Evolutionary conservation across 2,888 invertebrate species (phyloP), one percentile per base, ranked within the genome.

Genomic region (Andrena minutula): DNA sequence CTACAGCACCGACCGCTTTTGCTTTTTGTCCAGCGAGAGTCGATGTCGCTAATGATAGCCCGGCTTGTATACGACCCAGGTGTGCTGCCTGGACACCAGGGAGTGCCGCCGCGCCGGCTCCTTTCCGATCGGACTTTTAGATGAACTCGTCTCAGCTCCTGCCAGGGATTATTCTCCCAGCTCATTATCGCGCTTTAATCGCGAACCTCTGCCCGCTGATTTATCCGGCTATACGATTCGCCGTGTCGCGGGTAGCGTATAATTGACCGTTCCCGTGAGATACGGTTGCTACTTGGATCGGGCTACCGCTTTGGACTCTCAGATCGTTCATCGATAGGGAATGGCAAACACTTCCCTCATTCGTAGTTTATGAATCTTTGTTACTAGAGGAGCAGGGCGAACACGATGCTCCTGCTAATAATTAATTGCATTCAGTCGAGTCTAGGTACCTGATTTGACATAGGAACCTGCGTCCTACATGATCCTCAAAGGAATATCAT

Each of bases 251-350:
- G 49, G 41, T 7, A 23, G 41, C 35, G 74, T n/a, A 28, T 73
- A 77, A 77, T 77, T 58, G 28, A 73, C 65, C 49, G 26, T 20
- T 20, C 35, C 35, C 41, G 63, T 32, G 64, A 64, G 51, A 51
- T 49, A 30, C 51, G 6, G 23, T 16, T 1, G 63, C 47, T 58
- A 47, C 23, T 23, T n/a, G 56, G 64, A 49, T 32, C n/a, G 35
- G 8, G 41, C 8, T 16, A 41, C 16, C 41, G 10, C 6, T 41
- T 16, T n/a, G 35, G 10, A 28, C n/a, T 65, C 23, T 49, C 47
- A 26, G 65, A 28, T 41, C 41, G 16, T 41, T 41, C 41, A 41
- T 41, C 41, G 41, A 41, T 41, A 41, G 16, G 16, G 16, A 41
- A 41, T 4, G 12, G 41, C 41, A 12, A 41, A 41, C 41, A 16